Base-by-base conservation (phyloP, 1,140 invertebrate species). In the Solen grandis region DNA sequence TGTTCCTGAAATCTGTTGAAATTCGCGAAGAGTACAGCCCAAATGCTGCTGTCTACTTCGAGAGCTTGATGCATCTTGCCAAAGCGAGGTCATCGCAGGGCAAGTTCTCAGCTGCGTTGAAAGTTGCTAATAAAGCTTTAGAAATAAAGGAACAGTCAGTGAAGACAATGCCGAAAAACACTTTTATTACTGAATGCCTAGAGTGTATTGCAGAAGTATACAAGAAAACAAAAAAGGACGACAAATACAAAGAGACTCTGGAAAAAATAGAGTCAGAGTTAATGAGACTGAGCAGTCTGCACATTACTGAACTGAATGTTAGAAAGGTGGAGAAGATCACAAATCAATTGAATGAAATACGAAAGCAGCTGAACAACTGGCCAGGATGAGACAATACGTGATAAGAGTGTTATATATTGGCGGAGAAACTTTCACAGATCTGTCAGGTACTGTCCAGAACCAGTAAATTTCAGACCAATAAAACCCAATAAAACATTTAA, bases 21-120 rank as follows among this genome's bases (percentile, higher is more conserved):
- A 22, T 59, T 5, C 57, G 76, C 2, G 38, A 70, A 25, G 57
- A 60, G 14, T 50, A 68, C 22, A 27, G 29, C 14, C 5, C 65
- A 19, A 46, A 52, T 27, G 70, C 22, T 31, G 36, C 63, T 27
- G 27, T 38, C 0, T 52, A 79, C 36, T 10, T 70, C 16, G 76
- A 79, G 36, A 79, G 65, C 33, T 35, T 79, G n/a, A 38, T 79
- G 19, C 65, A 79, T 52, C 59, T 79, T n/a, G 55, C 57, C 29
- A 25, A 79, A 27, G 38, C 16, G 13, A 31, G 55, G 31, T 41
- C 19, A 59, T 5, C 22, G 22, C 31, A 16, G 14, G 66, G 55
- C 35, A 50, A 69, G 14, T 35, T 22, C 35, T n/a, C 57, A 2
- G 14, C 41, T 41, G 52, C 55, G 59, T 8, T 50, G 10, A 60